Percentiles rank a stretch among this genome's conserved stretches.
phyloP scores from a whole-genome alignment of 2,888 invertebrate species.

The Leucania comma region DNA sequence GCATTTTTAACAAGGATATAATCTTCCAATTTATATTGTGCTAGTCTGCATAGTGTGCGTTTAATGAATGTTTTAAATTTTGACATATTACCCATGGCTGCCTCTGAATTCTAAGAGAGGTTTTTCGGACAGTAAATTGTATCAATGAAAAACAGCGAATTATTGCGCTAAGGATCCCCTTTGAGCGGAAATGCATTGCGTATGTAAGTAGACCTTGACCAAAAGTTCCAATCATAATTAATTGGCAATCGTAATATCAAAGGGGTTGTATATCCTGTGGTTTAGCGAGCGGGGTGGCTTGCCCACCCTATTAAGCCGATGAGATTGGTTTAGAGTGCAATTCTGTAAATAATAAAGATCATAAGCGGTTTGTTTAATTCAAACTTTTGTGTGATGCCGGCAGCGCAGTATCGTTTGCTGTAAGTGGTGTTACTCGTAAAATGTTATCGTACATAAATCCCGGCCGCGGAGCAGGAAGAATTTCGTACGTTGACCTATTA shows the following conservation, averaged over 20 bases:
- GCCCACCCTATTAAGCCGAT: not conserved
- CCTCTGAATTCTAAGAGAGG: no score
- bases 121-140: no score
- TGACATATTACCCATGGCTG: not conserved
- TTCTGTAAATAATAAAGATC: constrained; percentile 6
- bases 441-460: not conserved
- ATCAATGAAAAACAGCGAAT: no score
- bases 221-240: no score
- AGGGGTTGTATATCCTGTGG: not conserved
- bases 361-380: not conserved
- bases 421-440: no score
- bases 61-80: no score
- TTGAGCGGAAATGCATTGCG: not conserved
- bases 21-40: no score
- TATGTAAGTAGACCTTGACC: not conserved
- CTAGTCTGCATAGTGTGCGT: no score
- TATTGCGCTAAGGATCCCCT: not conserved
- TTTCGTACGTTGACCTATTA: no score
- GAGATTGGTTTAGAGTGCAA: not conserved
- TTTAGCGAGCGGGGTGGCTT: not conserved
- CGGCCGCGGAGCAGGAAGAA: no score
- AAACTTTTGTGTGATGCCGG: not conserved
- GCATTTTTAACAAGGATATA: no score
- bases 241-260: not conserved
- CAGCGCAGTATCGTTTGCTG: not conserved